These are phyloP conservation scores for Drosophila takahashii DNA, from an alignment of 1,140 invertebrate genomes.

Conservation along the genomic window DNA sequence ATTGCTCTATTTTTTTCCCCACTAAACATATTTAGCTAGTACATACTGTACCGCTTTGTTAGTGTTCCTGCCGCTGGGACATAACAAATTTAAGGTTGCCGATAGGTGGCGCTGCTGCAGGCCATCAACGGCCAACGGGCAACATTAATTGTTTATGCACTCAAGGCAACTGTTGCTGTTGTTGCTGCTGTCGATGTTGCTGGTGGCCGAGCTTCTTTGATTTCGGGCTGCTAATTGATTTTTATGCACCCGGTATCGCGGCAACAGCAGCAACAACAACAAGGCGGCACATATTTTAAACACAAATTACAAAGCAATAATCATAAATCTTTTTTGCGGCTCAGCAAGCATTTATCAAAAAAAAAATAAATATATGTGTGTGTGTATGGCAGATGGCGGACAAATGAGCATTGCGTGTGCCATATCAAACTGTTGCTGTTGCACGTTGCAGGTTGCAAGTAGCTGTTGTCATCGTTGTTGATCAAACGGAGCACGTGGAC, in stretches of 20 bases:
- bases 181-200: slow-evolving; percentile 5
- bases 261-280: slow-evolving; percentile 29
- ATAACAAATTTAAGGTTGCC: slow-evolving; percentile 63
- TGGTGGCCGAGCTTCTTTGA: slow-evolving; percentile 28
- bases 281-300: slow-evolving; percentile 80
- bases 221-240: slow-evolving; percentile 72
- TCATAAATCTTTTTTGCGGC: slow-evolving; percentile 83
- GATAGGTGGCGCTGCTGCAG: slow-evolving; percentile 77
- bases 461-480: slow-evolving; percentile 63
- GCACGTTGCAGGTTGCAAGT: slow-evolving; percentile 17
- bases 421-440: slow-evolving; percentile 65
- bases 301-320: slow-evolving; percentile 84
- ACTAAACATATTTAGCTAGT: background rate
- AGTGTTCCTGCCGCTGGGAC: slow-evolving; percentile 31
- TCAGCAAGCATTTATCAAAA: slow-evolving; percentile 78
- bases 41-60: slow-evolving; percentile 33
- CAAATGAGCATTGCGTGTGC: slow-evolving; percentile 79
- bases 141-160: slow-evolving; percentile 72
- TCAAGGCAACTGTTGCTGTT: slow-evolving; percentile 14
- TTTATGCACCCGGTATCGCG: slow-evolving; percentile 55
- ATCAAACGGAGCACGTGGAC: slow-evolving; percentile 76
- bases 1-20: background rate
- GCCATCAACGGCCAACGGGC: slow-evolving; percentile 57
- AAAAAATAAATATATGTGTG: slow-evolving; percentile 17
- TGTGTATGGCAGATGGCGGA: slow-evolving; percentile 51